These are phyloP conservation scores for Noturus placidus DNA, from an alignment of 2,113 vertebrate genomes.

Conservation along the genomic window DNA sequence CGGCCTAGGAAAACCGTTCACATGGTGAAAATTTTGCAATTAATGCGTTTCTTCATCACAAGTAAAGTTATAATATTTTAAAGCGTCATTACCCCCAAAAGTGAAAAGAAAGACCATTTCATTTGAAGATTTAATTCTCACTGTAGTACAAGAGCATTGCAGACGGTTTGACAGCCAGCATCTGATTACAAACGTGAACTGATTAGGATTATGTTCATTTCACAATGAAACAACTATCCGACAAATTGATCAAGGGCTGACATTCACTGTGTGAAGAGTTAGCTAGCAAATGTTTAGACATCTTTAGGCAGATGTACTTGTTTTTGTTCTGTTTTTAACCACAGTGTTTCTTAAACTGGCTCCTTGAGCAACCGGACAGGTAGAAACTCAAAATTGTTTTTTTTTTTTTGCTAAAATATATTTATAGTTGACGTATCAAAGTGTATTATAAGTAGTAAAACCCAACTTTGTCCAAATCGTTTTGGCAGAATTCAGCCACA, in stretches of 20 bases:
- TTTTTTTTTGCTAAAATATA: background rate
- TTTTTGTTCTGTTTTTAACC: background rate
- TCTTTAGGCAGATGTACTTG: background rate
- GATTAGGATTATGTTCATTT: background rate
- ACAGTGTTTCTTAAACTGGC: background rate
- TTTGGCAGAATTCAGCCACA: background rate
- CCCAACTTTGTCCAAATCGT: background rate
- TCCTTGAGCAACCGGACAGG: background rate
- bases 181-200: background rate
- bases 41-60: background rate
- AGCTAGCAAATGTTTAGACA: background rate
- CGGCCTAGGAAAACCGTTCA: background rate
- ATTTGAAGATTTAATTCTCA: background rate
- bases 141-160: background rate
- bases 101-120: background rate
- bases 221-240: background rate
- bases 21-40: background rate
- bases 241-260: background rate
- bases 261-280: background rate
- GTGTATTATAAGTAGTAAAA: background rate
- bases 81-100: background rate
- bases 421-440: background rate
- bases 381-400: background rate
- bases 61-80: background rate
- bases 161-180: background rate